These are phyloP conservation scores for Nematostella vectensis DNA, from an alignment of 92 coral and sea anemone species.

Conservation along the genomic window DNA sequence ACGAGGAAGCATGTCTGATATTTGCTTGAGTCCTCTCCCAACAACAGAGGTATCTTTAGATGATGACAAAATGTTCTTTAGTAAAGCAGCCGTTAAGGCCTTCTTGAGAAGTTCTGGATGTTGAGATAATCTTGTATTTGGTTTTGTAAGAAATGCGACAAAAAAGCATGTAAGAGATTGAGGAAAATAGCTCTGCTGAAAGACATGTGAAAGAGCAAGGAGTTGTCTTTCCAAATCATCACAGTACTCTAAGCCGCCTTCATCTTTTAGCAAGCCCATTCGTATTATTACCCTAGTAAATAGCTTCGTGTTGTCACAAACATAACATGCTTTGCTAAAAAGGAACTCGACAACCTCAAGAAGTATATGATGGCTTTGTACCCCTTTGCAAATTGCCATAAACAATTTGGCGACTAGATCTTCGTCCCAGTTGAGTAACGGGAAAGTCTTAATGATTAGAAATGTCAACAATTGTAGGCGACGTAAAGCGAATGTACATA, in stretches of 20 bases:
- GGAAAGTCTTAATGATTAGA: slow-evolving; percentile 2
- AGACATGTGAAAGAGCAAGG: slow-evolving; percentile 51
- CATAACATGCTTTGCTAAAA: too few species aligned
- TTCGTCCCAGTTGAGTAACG: slow-evolving; percentile 17
- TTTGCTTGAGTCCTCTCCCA: slow-evolving; percentile 63
- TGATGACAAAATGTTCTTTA: slow-evolving; percentile 45
- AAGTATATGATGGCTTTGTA: too few species aligned
- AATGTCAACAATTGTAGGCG: slow-evolving; percentile 7
- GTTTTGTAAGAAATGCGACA: slow-evolving; percentile 70
- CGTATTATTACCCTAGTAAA: slow-evolving; percentile 51
- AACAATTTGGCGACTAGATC: slow-evolving; percentile 45
- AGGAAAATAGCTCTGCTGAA: slow-evolving; percentile 62
- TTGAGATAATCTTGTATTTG: slow-evolving; percentile 27
- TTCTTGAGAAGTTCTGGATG: slow-evolving; percentile 21
- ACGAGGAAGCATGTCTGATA: slow-evolving; percentile 56
- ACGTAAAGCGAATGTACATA: not conserved
- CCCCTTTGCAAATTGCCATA: slow-evolving; percentile 28
- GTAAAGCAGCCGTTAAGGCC: slow-evolving; percentile 51
- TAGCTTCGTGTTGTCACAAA: slow-evolving; percentile 17
- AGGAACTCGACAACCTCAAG: too few species aligned
- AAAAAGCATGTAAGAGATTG: slow-evolving; percentile 68
- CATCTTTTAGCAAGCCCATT: slow-evolving; percentile 77
- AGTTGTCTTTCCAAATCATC: slow-evolving; percentile 53
- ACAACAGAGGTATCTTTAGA: slow-evolving; percentile 26
- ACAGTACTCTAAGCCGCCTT: slow-evolving; percentile 4